A percentile compares a stretch with the other conserved stretches of the same genome.
Evolutionary conservation across 2,797 vertebrate genomes (phyloP).

Genomic region (Lophotriccus pileatus): DNA sequence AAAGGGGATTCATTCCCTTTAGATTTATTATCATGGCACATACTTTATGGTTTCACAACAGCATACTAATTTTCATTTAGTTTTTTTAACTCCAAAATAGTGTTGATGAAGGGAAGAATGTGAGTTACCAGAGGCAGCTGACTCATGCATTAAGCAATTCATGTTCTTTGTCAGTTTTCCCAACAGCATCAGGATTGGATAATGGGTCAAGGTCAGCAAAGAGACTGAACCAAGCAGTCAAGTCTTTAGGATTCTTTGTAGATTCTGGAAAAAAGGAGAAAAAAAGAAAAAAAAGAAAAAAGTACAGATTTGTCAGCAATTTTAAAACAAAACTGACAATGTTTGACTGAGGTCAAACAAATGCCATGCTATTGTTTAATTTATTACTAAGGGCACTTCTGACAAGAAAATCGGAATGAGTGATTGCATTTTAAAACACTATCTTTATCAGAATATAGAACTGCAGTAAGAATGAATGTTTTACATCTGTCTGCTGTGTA

Average conservation of each 20-base stretch:
- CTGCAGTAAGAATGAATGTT: background rate
- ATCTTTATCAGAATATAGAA: background rate
- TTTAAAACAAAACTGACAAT: slow-evolving; percentile 27
- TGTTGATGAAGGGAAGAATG: slow-evolving; percentile 40
- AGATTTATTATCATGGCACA: slow-evolving; percentile 78
- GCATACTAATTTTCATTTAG: slow-evolving; percentile 36
- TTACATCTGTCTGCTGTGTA: background rate
- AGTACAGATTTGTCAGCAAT: background rate
- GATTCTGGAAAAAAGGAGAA: slow-evolving; percentile 69
- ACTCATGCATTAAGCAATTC: slow-evolving; percentile 91
- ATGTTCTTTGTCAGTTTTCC: slow-evolving; percentile 86
- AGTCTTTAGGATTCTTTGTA: slow-evolving; percentile 77
- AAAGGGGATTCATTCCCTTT: slow-evolving; percentile 69
- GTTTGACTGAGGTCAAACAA: background rate
- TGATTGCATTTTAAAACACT: background rate
- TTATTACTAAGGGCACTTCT: slow-evolving; percentile 1
- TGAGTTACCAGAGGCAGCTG: slow-evolving; percentile 55
- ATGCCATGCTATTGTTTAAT: background rate
- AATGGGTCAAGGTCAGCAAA: slow-evolving; percentile 89
- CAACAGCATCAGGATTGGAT: slow-evolving; percentile 88
- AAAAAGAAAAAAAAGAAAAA: background rate
- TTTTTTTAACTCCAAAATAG: background rate
- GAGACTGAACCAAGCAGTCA: slow-evolving; percentile 87
- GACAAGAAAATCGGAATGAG: background rate
- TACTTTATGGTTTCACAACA: slow-evolving; percentile 62